Evolutionary conservation across 1,140 invertebrate species (phyloP), one percentile per base, ranked within the genome.

Genomic region (Rhopalosiphum maidis): DNA sequence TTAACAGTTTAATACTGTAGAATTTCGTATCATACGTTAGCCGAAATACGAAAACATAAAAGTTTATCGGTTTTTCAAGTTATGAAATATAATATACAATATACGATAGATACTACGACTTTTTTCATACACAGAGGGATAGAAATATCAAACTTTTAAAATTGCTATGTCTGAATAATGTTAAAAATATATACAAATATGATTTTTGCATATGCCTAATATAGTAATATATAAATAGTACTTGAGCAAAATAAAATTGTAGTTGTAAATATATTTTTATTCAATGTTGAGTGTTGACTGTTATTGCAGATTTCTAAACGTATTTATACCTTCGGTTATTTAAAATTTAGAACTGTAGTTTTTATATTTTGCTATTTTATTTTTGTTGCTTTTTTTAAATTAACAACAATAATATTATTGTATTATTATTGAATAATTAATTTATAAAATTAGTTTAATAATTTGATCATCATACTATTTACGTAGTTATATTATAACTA

Each of bases 81-180:
- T 25, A 25, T 41, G 23, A 86, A 86, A 46, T 68, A 68, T 68
- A n/a, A 60, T 55, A 21, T 41, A 48, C 15, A 48, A 23, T 43
- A 85, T 43, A 83, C 7, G 82, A 21, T 83, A 85, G 8, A 25
- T 86, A 86, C 46, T 46, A 46, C 41, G 23, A 46, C 5, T 48
- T 87, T n/a, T 87, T 30, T 21, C 15, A 11, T 9, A 46, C 46
- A 87, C 11, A n/a, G 30, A 87, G 30, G n/a, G 7, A 87, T 41
- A n/a, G 30, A 87, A 87, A 48, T 48, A 48, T 22, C 86, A 87
- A 87, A 87, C 86, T 48, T 4, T 87, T 48, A 87, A 87, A 87
- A 15, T 48, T 43, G 30, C 25, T 46, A 86, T 86, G 1, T 48
- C 43, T 46, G 30, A 0, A n/a, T n/a, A 87, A 87, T 18, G 43